Conservation (phyloP, 2,888 invertebrate genomes). For the Drosophila colorata region DNA sequence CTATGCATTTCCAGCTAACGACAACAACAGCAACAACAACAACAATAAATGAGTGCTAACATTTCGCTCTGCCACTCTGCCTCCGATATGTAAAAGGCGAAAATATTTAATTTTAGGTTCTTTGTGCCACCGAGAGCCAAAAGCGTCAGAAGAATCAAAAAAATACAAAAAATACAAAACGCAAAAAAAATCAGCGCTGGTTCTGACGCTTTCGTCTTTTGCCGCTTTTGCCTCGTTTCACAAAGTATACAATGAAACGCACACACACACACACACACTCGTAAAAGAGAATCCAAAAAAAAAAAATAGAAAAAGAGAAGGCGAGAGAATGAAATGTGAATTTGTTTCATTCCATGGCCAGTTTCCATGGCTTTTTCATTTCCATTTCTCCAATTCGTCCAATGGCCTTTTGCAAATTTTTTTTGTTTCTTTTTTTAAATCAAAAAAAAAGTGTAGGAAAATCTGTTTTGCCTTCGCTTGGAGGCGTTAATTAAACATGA, state of each 20-base stretch:
- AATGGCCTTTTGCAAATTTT: constrained; percentile 55
- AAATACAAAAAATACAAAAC: constrained; percentile 11
- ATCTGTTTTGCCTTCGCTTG: constrained; percentile 41
- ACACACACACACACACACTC: constrained; percentile 31
- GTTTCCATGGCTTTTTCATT: constrained; percentile 61
- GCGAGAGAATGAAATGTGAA: constrained; percentile 63
- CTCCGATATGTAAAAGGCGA: constrained; percentile 79
- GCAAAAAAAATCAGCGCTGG: constrained; percentile 28
- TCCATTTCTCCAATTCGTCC: constrained; percentile 55
- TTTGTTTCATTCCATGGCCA: constrained; percentile 78
- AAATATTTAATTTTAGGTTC: constrained; percentile 81
- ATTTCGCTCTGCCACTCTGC: constrained; percentile 67
- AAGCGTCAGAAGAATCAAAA: constrained; percentile 41
- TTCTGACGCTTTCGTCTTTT: constrained; percentile 61
- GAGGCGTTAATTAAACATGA: constrained; percentile 79
- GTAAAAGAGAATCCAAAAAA: constrained; percentile 26
- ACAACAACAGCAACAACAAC: constrained; percentile 31
- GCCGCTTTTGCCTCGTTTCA: constrained; percentile 51
- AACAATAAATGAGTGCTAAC: constrained; percentile 35
- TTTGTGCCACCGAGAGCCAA: constrained; percentile 64
- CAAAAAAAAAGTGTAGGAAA: constrained; percentile 18
- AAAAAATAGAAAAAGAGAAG: constrained; percentile 22
- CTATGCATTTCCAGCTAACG: constrained; percentile 35
- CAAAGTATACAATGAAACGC: constrained; percentile 71
- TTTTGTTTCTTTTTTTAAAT: constrained; percentile 33